A percentile compares a stretch with the other conserved stretches of the same genome.
Evolutionary conservation across 2,797 vertebrate species (phyloP).

Genomic region (Ceryle rudis): DNA sequence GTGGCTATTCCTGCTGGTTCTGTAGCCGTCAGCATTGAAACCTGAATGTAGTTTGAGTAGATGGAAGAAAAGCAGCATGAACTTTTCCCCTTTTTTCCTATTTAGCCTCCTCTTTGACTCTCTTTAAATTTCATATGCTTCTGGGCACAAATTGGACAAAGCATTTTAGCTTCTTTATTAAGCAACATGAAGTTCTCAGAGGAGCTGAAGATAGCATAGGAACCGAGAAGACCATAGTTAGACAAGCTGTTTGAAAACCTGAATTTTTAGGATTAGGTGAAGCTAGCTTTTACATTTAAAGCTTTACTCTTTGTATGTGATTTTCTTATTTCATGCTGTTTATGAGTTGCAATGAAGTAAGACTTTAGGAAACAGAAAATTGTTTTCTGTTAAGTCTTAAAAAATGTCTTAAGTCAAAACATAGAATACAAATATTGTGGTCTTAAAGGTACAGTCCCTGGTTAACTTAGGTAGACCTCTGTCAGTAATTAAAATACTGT

Average conservation of each 20-base stretch:
- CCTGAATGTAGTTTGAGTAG: background rate
- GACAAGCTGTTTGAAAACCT: background rate
- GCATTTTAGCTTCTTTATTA: background rate
- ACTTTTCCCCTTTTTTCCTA: rapidly evolving
- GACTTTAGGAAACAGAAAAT: background rate
- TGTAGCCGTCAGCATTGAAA: background rate
- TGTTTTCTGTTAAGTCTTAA: background rate
- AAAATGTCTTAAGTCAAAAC: background rate
- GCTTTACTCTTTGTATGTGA: background rate
- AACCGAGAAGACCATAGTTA: background rate
- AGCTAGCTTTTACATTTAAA: background rate
- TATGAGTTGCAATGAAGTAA: background rate
- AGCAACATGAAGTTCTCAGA: background rate
- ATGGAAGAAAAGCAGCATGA: background rate
- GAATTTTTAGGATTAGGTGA: background rate
- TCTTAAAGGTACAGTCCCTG: background rate
- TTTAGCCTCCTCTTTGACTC: background rate
- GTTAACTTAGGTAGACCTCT: background rate
- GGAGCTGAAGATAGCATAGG: background rate
- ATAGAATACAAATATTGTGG: background rate
- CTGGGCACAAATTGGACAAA: background rate
- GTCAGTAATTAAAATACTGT: background rate
- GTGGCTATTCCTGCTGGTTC: background rate
- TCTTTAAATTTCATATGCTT: background rate
- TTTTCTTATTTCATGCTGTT: background rate